A percentile compares a stretch with the other conserved stretches of the same genome.
These are phyloP conservation scores for Erythrocercus mccallii DNA, from an alignment of 2,113 vertebrate genomes.

Conservation along the genomic window DNA sequence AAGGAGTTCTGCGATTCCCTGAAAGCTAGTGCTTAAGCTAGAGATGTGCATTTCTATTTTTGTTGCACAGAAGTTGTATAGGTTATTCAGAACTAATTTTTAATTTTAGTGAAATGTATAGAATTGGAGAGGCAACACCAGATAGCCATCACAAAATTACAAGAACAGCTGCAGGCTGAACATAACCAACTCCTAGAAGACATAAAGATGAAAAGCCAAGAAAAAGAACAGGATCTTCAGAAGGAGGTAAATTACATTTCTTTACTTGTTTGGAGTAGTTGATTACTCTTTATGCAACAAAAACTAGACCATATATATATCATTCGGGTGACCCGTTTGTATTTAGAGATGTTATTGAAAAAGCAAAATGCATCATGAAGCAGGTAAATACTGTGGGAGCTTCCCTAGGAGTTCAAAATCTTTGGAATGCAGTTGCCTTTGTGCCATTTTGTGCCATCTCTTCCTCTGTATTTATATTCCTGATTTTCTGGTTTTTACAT, in stretches of 20 bases:
- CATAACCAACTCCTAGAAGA: slow-evolving; percentile 63
- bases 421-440: neutral
- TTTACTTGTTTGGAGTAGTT: neutral
- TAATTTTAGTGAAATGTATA: slow-evolving; percentile 36
- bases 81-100: neutral
- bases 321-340: neutral
- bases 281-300: neutral
- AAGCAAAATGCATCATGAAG: neutral
- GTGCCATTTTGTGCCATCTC: neutral
- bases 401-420: neutral
- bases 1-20: neutral
- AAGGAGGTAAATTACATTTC: slow-evolving; percentile 70
- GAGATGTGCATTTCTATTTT: neutral
- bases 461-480: neutral
- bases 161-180: slow-evolving; percentile 63
- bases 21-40: neutral
- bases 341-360: neutral
- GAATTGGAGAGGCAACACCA: slow-evolving; percentile 74
- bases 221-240: slow-evolving; percentile 72
- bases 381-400: neutral
- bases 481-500: neutral
- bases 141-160: slow-evolving; percentile 51
- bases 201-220: slow-evolving; percentile 17
- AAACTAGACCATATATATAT: neutral
- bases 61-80: neutral